phyloP scores from a whole-genome alignment of 2,888 invertebrate species.

The Seladonia tumulorum region DNA sequence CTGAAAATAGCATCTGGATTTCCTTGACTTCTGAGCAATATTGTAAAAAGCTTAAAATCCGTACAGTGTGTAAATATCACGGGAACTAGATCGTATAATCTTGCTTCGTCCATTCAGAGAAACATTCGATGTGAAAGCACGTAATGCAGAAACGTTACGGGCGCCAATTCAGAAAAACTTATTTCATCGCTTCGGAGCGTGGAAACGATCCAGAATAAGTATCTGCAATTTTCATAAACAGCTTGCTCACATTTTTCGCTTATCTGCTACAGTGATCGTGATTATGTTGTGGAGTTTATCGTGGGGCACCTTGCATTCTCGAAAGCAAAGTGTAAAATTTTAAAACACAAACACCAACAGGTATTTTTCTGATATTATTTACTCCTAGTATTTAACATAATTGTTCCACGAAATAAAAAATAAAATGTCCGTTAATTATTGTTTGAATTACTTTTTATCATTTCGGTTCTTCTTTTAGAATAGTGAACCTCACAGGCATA shows the following conservation, averaged over 20 bases:
- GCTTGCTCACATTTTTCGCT: not conserved
- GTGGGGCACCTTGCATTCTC: not conserved
- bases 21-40: not conserved
- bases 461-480: too few relatives aligned
- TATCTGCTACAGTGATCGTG: not conserved
- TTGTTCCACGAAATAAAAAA: not conserved
- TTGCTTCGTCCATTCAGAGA: conserved; percentile 12
- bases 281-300: conserved; percentile 24
- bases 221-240: conserved; percentile 28
- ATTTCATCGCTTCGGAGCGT: not conserved
- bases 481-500: too few relatives aligned
- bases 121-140: not conserved
- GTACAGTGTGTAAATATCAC: not conserved
- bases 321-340: not conserved
- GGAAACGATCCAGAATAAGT: conserved; percentile 19
- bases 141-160: not conserved
- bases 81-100: conserved; percentile 21
- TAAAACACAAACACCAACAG: not conserved
- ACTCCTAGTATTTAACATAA: not conserved
- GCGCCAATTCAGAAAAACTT: not conserved
- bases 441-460: not conserved
- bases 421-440: not conserved
- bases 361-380: not conserved
- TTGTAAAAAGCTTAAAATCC: conserved; percentile 1
- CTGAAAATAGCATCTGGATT: not conserved